Conservation (phyloP, 2,797 vertebrate species). For the Phylloscopus collybita region DNA sequence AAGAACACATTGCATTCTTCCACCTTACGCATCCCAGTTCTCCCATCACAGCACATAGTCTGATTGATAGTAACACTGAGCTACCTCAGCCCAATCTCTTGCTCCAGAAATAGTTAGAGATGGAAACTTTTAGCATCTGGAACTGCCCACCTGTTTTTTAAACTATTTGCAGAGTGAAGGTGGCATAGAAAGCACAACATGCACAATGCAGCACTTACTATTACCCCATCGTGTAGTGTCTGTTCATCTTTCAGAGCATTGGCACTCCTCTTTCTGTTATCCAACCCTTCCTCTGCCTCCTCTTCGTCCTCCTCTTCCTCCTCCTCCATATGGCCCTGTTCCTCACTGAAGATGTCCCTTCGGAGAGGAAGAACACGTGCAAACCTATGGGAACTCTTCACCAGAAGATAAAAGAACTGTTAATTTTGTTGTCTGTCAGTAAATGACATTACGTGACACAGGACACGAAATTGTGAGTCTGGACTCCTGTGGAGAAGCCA, state of each 20-base stretch:
- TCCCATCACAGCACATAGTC: background rate
- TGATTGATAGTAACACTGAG: background rate
- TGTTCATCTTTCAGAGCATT: constrained; percentile 79
- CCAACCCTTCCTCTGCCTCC: constrained; percentile 68
- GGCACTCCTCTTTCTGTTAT: constrained; percentile 81
- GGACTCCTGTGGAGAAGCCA: background rate
- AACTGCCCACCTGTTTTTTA: background rate
- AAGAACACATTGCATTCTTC: background rate
- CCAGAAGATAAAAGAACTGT: constrained; percentile 34
- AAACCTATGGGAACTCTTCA: constrained; percentile 88
- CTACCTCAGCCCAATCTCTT: background rate
- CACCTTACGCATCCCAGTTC: background rate
- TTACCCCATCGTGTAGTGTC: constrained; percentile 81
- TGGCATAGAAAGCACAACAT: background rate
- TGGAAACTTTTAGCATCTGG: background rate
- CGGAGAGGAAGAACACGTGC: constrained; percentile 79
- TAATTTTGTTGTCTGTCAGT: constrained; percentile 14
- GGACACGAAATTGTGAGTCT: background rate
- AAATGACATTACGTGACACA: background rate
- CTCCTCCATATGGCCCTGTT: constrained; percentile 82
- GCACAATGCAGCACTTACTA: constrained; percentile 78
- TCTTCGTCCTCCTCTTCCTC: constrained; percentile 68
- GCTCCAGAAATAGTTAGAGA: background rate
- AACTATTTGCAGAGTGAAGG: background rate
- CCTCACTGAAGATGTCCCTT: constrained; percentile 88